phyloP scores from a whole-genome alignment of 2,113 vertebrate genomes.

The Myotis brandtii region DNA sequence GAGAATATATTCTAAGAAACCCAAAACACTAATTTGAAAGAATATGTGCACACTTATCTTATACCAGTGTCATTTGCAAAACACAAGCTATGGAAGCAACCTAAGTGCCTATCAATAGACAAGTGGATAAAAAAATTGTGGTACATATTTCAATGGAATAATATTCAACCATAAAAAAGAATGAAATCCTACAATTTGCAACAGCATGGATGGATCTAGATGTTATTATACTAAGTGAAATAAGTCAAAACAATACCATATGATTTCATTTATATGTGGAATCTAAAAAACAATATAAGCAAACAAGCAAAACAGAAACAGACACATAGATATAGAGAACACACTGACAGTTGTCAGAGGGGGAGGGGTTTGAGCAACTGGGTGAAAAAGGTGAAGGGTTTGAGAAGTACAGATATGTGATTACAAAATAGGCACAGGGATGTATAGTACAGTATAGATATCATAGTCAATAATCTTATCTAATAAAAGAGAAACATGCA shows the following conservation, averaged over 20 bases:
- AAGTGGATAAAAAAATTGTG: neutral
- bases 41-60: neutral
- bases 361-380: neutral
- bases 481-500: too few species aligned
- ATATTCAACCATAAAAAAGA: neutral
- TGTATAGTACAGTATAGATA: neutral
- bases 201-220: neutral
- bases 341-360: neutral
- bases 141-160: neutral
- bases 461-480: neutral
- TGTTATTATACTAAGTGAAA: neutral
- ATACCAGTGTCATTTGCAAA: neutral
- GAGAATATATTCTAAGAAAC: neutral
- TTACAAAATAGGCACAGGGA: too few species aligned
- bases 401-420: neutral
- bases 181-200: neutral
- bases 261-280: neutral
- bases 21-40: neutral
- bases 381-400: neutral
- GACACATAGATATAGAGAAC: neutral
- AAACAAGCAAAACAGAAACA: neutral
- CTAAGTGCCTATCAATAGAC: neutral
- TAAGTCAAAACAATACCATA: neutral
- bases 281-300: neutral
- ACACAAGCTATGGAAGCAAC: neutral